Evolutionary conservation across 2,113 vertebrate genomes (phyloP), one percentile per base, ranked within the genome.

Genomic region (Grammomys surdaster): DNA sequence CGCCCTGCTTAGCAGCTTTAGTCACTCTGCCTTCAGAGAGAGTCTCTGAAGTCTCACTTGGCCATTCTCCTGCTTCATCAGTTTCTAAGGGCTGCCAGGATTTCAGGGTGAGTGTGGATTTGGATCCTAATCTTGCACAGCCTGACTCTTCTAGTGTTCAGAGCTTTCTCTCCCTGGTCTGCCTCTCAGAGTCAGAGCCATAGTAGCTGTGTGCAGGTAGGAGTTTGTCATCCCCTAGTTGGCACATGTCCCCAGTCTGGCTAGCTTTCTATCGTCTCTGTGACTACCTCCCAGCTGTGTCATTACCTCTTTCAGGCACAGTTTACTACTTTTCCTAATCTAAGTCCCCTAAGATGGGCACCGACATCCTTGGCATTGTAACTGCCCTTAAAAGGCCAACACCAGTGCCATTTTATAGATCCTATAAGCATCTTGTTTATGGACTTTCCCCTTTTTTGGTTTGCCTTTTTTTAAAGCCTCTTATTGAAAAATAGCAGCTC

Each of bases 61-160:
- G 16, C n/a, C n/a, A 13, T 1, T 4, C 33, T 76, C 11, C 70
- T 46, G 54, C 40, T 16, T 26, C 2, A 3, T 36, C 0, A 11
- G 31, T n/a, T 67, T 84, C 63, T 43, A 7, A 1, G 24, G 67
- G 40, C 54, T 22, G 80, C 5, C 5, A 46, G n/a, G 24, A 40
- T 51, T 69, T 80, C n/a, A 17, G 63, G n/a, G 26, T 20, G 80
- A 65, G 36, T 92, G 90, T 75, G 54, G 31, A 2, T 46, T 63
- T 20, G 8, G 9, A 0, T 0, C n/a, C 24, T 78, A 22, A 28
- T 20, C 31, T 82, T 84, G 75, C 11, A 46, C 80, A 73, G 0
- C 4, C 26, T 40, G 51, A 5, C 16, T n/a, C 22, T 9, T 24
- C 17, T n/a, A 0, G 3, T 70, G 0, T 22, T 70, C 36, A 43